phyloP scores from a whole-genome alignment of 2,888 invertebrate genomes.

The Cordilura impudica region DNA sequence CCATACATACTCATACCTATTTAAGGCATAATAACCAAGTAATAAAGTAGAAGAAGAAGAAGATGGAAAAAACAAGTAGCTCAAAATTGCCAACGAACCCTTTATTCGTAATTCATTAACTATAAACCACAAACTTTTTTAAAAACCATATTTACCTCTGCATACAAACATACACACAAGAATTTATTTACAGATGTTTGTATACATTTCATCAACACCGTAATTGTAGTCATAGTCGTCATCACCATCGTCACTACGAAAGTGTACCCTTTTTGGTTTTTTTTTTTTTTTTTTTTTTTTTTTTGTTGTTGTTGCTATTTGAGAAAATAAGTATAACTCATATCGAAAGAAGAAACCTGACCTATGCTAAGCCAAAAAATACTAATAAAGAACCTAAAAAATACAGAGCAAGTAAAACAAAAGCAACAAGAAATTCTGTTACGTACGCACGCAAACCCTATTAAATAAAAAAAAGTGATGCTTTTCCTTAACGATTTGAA shows the following conservation, averaged over 20 bases:
- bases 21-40: slow-evolving; percentile 40
- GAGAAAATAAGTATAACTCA: slow-evolving; percentile 60
- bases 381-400: slow-evolving; percentile 57
- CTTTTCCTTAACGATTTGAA: slow-evolving; percentile 18
- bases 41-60: neutral
- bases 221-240: slow-evolving; percentile 12
- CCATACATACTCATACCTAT: slow-evolving; percentile 5
- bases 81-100: slow-evolving; percentile 22
- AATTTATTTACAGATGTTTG: no score
- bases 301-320: slow-evolving; percentile 4
- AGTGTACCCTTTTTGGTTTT: slow-evolving; percentile 48
- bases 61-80: neutral
- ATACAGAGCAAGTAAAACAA: slow-evolving; percentile 23
- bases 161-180: neutral
- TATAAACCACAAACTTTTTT: slow-evolving; percentile 23
- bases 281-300: neutral
- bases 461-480: slow-evolving; percentile 10
- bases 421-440: slow-evolving; percentile 36
- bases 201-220: slow-evolving; percentile 40
- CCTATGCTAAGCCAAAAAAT: slow-evolving; percentile 55
- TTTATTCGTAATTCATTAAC: slow-evolving; percentile 42
- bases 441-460: slow-evolving; percentile 54
- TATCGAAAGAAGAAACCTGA: slow-evolving; percentile 43
- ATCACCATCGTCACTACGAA: slow-evolving; percentile 29
- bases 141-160: neutral